Base-by-base conservation (phyloP, 2,888 invertebrate genomes). In the Spilosoma lubricipeda region DNA sequence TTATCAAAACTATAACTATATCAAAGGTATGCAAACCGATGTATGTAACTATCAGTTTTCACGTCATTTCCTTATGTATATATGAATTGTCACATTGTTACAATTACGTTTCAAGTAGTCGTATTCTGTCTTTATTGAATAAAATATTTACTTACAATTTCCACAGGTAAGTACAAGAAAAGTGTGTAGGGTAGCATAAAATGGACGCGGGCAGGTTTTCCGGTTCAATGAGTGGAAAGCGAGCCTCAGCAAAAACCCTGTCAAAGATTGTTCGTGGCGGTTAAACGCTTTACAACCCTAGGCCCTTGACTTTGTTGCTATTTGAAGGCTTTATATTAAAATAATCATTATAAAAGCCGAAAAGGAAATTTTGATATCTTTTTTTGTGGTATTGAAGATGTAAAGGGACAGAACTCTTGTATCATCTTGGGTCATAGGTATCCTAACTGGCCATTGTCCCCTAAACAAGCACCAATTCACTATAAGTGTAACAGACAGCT, bases 251-350 rank as follows among this genome's bases (percentile, higher is more conserved):
- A 86, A 87, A 90, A 89, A 86, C 88, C 88, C 83, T 78, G 87
- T 87, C 87, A 89, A 87, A 90, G 86, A 87, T 90, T 80, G 79
- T 84, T 80, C 83, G 79, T 77, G 74, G 81, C 73, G 82, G 84
- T 79, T 86, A 76, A 66, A 73, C 82, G 71, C 73, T 72, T 74
- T 72, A 75, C 30, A 78, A 69, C 33, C 23, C 15, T 42, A 74
- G 72, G 75, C 82, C 77, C 75, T 78, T 72, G 39, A 72, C 71
- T 75, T 76, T 80, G 33, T 52, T 30, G 70, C 69, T 23, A 33
- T 27, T 8, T 77, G 56, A 66, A 65, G 39, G 67, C 64, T 65
- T 77, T 73, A 64, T 74, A 20, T 65, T 20, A 20, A 27, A 30
- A 69, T 66, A 59, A 70, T 79, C 68, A 70, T 70, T 71, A 71